Evolutionary conservation across 2,888 invertebrate genomes (phyloP), one percentile per base, ranked within the genome.

Genomic region (Eupeodes latifasciatus): DNA sequence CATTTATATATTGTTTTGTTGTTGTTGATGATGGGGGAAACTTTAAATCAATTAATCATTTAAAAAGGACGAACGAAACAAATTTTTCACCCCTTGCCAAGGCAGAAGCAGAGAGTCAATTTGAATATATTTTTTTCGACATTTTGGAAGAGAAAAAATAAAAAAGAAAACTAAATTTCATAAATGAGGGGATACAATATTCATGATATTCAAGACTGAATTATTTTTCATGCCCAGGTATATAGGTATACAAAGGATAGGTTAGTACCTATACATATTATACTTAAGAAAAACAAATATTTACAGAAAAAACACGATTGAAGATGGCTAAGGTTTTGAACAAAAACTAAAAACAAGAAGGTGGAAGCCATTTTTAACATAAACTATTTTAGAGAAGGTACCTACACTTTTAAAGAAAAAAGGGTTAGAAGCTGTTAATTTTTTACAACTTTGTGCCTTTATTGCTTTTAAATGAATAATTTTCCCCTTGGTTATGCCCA

Each of bases 41-140:
- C 53, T 69, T 12, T 40, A 69, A 69, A 69, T 53, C 69, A 69
- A 69, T 69, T 69, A 69, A 69, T 69, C 69, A 55, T 57, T 57
- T 57, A 19, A 12, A 27, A 57, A 34, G 27, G 16, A 40, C n/a
- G 12, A 16, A n/a, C 47, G 66, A 53, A 53, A 53, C 12, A 53
- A 55, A 71, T 55, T 36, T 64, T 2, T 7, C 7, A 27, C 14
- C 7, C 19, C 49, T 12, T 2, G 12, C 34, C 0, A 12, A 5
- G 0, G 47, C 10, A 40, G 11, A 4, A 47, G 9, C 10, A 10
- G 4, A 27, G 0, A 57, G n/a, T 55, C 71, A 55, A 71, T 55
- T 71, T 55, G 71, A 71, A 55, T 40, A 71, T 69, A 16, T 36
- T n/a, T 36, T 36, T 6, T 53, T 69, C 12, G 40, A 2, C 27